These are phyloP conservation scores for Bucco capensis DNA, from an alignment of 2,113 vertebrate genomes.

Conservation along the genomic window DNA sequence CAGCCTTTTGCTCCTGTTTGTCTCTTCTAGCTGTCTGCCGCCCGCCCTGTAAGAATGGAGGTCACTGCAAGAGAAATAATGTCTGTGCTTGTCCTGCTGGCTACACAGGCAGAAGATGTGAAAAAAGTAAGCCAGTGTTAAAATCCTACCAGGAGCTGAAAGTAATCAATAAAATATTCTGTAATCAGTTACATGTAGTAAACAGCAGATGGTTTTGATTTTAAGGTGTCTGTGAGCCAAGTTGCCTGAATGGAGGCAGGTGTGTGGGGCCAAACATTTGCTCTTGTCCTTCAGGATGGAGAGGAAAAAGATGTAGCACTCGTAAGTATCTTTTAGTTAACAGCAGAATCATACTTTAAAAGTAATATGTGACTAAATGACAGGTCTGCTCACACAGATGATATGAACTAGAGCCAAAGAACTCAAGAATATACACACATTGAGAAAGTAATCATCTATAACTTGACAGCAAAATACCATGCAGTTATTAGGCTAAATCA, in stretches of 20 bases:
- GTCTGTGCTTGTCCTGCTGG: constrained; percentile 85
- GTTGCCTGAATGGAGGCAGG: constrained; percentile 88
- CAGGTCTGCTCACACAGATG: background rate
- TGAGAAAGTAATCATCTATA: background rate
- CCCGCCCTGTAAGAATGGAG: constrained; percentile 90
- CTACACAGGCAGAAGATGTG: constrained; percentile 85
- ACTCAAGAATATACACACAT: background rate
- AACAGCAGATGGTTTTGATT: background rate
- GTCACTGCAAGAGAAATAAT: constrained; percentile 87
- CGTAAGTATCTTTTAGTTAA: constrained; percentile 73
- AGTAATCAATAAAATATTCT: background rate
- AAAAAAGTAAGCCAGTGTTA: constrained; percentile 81
- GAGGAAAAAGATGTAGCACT: constrained; percentile 78
- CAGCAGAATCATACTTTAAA: background rate
- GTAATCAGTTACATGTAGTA: background rate
- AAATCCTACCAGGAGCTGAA: background rate
- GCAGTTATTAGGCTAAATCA: background rate
- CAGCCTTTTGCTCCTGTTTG: background rate
- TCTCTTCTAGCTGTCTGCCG: constrained; percentile 83
- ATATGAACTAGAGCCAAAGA: background rate
- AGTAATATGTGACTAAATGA: background rate
- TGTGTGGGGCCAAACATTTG: constrained; percentile 85
- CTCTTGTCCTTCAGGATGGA: constrained; percentile 91
- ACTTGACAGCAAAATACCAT: background rate
- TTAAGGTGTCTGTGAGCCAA: constrained; percentile 88